Evolutionary conservation across 2,797 vertebrate species (phyloP).

Genomic region (Philypnodon macrostomus): DNA sequence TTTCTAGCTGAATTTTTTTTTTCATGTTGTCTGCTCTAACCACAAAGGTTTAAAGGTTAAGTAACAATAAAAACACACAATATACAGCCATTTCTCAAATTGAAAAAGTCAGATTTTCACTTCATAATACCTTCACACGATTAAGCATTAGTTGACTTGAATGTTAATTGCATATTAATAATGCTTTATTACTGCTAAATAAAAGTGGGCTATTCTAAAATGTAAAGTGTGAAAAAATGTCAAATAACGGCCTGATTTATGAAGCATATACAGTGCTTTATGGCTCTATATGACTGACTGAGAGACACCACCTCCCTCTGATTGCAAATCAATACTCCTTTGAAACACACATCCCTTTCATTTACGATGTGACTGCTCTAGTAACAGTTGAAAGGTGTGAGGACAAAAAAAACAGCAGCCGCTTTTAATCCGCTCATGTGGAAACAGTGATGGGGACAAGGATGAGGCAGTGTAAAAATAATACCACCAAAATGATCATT

Average conservation of each 20-base stretch:
- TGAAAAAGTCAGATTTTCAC: no score
- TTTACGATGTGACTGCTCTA: conserved; percentile 38
- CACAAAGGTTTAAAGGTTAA: no score
- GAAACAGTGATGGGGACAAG: conserved; percentile 50
- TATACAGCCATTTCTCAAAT: no score
- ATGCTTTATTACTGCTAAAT: no score
- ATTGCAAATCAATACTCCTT: conserved; percentile 53
- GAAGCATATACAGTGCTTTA: background rate
- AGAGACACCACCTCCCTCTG: conserved; percentile 26
- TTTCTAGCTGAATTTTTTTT: no score
- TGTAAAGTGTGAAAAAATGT: background rate
- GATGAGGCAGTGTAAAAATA: conserved; percentile 43
- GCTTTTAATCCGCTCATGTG: conserved; percentile 58
- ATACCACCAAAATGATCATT: conserved; percentile 27
- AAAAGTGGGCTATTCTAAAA: background rate
- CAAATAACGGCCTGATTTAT: background rate
- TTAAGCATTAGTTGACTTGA: no score
- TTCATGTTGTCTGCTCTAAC: no score
- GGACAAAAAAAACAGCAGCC: conserved; percentile 34
- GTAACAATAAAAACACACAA: no score
- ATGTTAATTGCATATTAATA: no score
- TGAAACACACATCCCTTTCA: conserved; percentile 31
- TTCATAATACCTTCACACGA: no score
- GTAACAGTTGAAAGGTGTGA: conserved; percentile 45
- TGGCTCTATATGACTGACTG: conserved; percentile 6